Evolutionary conservation across 2,113 vertebrate species (phyloP).

Genomic region (Brachypodius melanocephalos): DNA sequence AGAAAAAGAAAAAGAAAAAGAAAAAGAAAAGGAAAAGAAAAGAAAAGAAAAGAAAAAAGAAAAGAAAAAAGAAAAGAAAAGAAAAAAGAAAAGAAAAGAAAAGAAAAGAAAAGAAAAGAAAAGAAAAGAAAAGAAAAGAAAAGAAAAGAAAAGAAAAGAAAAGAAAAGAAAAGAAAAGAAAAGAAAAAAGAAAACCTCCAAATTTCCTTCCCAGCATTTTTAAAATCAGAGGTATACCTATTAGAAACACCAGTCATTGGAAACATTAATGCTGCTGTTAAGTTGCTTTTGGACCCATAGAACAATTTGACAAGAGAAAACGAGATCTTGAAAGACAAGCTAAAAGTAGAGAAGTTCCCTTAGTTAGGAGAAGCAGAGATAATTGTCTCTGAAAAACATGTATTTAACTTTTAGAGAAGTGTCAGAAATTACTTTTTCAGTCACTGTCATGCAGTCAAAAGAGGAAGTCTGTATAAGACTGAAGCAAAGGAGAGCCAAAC

Average conservation of each 20-base stretch:
- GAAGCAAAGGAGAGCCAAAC: neutral
- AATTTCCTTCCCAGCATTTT: neutral
- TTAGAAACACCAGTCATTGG: neutral
- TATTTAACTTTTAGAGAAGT: neutral
- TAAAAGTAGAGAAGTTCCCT: neutral
- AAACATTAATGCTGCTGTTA: neutral
- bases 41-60: too few relatives aligned
- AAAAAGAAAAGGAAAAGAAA: neutral
- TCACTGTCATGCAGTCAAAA: neutral
- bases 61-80: neutral
- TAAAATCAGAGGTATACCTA: neutral
- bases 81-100: neutral
- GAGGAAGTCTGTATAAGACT: neutral
- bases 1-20: neutral
- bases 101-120: neutral
- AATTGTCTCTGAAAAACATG: neutral
- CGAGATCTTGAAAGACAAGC: neutral
- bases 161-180: neutral
- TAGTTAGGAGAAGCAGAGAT: neutral
- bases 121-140: neutral
- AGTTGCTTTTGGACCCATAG: neutral
- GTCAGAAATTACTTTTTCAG: neutral
- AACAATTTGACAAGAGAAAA: neutral
- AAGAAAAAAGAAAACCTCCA: accelerated
- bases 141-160: neutral